Percentiles rank a stretch among this genome's conserved stretches.
These are phyloP conservation scores for Saccostrea glomerata DNA, from an alignment of 1,140 invertebrate genomes.

Conservation along the genomic window DNA sequence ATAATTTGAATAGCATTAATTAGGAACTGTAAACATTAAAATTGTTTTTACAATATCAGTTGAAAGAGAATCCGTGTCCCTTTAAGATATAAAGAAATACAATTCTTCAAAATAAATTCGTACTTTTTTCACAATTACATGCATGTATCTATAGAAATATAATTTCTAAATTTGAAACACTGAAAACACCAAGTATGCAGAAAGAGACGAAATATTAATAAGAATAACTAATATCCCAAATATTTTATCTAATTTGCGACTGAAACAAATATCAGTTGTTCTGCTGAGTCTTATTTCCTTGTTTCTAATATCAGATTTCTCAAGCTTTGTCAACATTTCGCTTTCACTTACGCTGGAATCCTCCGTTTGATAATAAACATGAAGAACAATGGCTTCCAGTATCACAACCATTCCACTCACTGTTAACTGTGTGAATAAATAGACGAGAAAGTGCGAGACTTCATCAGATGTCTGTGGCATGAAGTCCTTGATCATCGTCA, in stretches of 20 bases:
- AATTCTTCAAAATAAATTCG: no score
- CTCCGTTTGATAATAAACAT: neutral
- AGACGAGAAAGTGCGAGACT: slow-evolving; percentile 5
- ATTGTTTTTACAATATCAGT: no score
- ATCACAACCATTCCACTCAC: neutral
- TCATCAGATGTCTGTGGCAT: neutral
- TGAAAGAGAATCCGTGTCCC: no score
- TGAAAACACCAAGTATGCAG: neutral
- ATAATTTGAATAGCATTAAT: no score
- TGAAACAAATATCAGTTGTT: neutral
- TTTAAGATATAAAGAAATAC: no score
- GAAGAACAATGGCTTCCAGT: neutral
- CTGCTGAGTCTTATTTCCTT: neutral
- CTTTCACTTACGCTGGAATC: neutral
- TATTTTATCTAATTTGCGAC: neutral
- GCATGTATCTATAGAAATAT: no score
- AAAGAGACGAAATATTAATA: neutral
- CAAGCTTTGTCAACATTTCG: neutral
- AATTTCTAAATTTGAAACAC: neutral
- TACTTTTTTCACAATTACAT: no score
- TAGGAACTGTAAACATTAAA: no score
- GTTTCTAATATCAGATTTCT: neutral
- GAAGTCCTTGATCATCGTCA: neutral
- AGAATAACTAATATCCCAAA: neutral
- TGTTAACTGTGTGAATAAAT: neutral